Conservation (phyloP, 1,140 invertebrate genomes). For the Panagrolaimus sp. region DNA sequence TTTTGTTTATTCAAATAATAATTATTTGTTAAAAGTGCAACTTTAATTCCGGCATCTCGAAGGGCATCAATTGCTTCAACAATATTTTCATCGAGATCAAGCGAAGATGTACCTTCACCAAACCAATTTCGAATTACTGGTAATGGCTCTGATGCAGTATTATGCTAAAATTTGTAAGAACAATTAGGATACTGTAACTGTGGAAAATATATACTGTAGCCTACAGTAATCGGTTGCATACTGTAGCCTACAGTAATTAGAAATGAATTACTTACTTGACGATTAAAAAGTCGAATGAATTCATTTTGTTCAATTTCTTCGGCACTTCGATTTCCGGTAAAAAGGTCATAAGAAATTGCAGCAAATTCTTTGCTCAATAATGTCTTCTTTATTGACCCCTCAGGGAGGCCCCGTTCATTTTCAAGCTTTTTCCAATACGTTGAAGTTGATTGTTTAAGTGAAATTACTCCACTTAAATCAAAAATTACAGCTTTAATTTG, state of each 20-base stretch:
- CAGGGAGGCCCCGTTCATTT: not conserved
- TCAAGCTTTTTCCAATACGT: slow-evolving; percentile 12
- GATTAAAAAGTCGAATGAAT: slow-evolving; percentile 13
- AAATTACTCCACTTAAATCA: slow-evolving; percentile 12
- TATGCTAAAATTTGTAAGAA: not conserved
- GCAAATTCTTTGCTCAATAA: slow-evolving; percentile 1
- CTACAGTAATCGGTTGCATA: too few relatives aligned
- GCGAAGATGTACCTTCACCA: not conserved
- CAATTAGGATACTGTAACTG: too few relatives aligned
- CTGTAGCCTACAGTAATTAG: too few relatives aligned
- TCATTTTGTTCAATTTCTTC: slow-evolving; percentile 14
- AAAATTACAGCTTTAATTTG: slow-evolving; percentile 18
- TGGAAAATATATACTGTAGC: too few relatives aligned
- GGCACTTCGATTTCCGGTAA: slow-evolving; percentile 5
- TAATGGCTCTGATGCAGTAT: not conserved
- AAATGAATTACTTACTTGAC: not conserved
- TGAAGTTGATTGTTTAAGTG: not conserved
- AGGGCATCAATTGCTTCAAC: slow-evolving; percentile 17
- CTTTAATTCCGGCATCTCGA: slow-evolving; percentile 7
- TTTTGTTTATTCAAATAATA: slow-evolving; percentile 14
- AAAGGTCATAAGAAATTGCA: not conserved
- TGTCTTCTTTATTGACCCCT: slow-evolving; percentile 14
- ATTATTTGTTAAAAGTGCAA: slow-evolving; percentile 10
- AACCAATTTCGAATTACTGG: slow-evolving; percentile 11
- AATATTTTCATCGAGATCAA: not conserved